Base-by-base conservation (phyloP, 2,888 invertebrate genomes). In the Zele albiditarsus region DNA sequence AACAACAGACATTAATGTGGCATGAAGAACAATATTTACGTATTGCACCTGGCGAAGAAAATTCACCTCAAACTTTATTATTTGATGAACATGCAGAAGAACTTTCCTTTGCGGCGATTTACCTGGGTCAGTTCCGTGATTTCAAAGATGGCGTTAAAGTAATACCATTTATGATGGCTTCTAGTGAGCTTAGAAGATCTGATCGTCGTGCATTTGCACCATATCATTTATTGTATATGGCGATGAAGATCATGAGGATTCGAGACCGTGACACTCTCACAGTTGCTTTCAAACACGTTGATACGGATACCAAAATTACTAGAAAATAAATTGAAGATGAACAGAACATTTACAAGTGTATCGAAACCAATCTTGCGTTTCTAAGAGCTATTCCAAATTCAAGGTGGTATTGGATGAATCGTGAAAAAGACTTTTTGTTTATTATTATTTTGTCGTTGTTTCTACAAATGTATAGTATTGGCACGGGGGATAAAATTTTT, bases 81-180 rank as follows among this genome's bases (percentile, higher is more conserved):
- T n/a, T n/a, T n/a, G n/a, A n/a, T n/a, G n/a, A n/a, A n/a, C n/a
- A n/a, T 84, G 87, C 87, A 16, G 88, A 89, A 84, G 89, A 89
- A 70, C 68, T 89, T 25, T 88, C 88, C 2, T 89, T 89, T 81
- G 89, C 89, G 6, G 46, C 77, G 31, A 89, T 89, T 81, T 90
- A 90, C 83, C 82, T 75, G 31, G 89, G 89, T 4, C 69, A 88
- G 68, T 83, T 72, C 84, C 87, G 73, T 20, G 42, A 12, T 5
- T 89, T 87, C 79, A 70, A 80, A 71, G 80, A 74, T 75, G 82
- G 78, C 25, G 75, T 88, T 79, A 74, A 73, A 74, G 85, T 84
- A 1, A 88, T 88, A 80, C 86, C 86, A 31, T 87, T 82, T 81
- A 87, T 85, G 86, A 84, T 88, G 49, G 87, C 86, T 14, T 82